Percentiles rank a stretch among this genome's conserved stretches.
These are phyloP conservation scores for Coenonympha glycerion DNA, from an alignment of 2,888 invertebrate species.

Conservation along the genomic window DNA sequence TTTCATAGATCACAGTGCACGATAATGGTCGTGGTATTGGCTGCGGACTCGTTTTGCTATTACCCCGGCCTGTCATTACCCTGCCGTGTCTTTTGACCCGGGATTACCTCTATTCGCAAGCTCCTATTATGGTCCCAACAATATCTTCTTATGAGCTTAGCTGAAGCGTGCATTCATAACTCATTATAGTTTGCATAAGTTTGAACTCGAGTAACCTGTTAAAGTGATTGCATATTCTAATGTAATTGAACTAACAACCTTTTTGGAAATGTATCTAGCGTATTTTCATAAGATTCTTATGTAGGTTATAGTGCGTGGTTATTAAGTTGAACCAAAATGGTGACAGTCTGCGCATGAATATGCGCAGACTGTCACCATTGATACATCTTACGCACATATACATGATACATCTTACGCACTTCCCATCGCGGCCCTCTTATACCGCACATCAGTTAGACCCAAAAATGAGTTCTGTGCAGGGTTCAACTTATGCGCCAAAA, in stretches of 20 bases:
- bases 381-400: too few relatives aligned
- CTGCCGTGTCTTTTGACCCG: constrained; percentile 66
- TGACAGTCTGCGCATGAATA: too few relatives aligned
- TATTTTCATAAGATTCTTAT: too few relatives aligned
- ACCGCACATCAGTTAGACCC: too few relatives aligned
- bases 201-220: background rate
- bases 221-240: constrained; percentile 12
- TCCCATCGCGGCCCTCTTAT: too few relatives aligned
- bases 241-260: constrained; percentile 33
- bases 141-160: constrained; percentile 46
- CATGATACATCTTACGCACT: too few relatives aligned
- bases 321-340: too few relatives aligned
- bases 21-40: constrained; percentile 39
- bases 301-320: too few relatives aligned
- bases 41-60: constrained; percentile 45
- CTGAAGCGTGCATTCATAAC: constrained; percentile 39
- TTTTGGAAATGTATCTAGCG: too few relatives aligned
- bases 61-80: constrained; percentile 65
- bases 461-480: too few relatives aligned
- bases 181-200: constrained; percentile 25
- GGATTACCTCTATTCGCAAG: constrained; percentile 32
- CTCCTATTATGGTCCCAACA: constrained; percentile 35
- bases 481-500: too few relatives aligned
- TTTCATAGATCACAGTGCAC: constrained; percentile 35
- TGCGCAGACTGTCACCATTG: too few relatives aligned